A percentile compares a stretch with the other conserved stretches of the same genome.
These are phyloP conservation scores for Henricia sp. DNA, from an alignment of 53 echinoderm and acorn worm genomes.

Conservation along the genomic window DNA sequence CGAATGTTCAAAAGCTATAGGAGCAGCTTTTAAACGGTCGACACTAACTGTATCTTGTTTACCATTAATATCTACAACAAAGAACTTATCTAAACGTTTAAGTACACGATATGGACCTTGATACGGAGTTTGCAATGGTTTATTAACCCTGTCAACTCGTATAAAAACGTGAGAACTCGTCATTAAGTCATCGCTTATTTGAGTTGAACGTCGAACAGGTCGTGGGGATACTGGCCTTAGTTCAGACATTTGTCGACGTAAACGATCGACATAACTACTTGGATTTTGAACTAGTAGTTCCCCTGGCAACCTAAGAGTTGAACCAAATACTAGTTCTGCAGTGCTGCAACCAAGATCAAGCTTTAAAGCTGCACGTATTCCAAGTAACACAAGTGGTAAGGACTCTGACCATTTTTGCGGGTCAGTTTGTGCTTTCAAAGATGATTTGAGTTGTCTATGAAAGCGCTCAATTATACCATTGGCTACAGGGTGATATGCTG, in stretches of 20 bases:
- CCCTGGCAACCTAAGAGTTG: conserved; percentile 42
- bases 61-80: background rate
- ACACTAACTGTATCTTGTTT: conserved; percentile 14
- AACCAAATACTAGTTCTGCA: conserved; percentile 31
- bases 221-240: background rate
- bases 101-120: too few relatives aligned
- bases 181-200: conserved; percentile 11
- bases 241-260: conserved; percentile 18
- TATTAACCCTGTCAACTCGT: background rate
- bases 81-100: background rate
- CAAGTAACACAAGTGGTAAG: conserved; percentile 19
- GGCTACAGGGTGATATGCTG: conserved; percentile 26
- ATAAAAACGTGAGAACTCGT: conserved; percentile 20
- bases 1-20: too few relatives aligned
- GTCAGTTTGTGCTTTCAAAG: conserved; percentile 15
- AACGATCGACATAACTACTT: conserved; percentile 17
- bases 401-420: conserved; percentile 19
- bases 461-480: conserved; percentile 50
- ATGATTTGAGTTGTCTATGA: too few relatives aligned
- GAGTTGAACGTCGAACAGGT: conserved; percentile 4
- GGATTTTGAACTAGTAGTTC: conserved; percentile 31
- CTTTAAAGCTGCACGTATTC: conserved; percentile 33
- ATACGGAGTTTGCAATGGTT: conserved; percentile 48
- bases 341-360: conserved; percentile 23
- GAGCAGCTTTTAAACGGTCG: too few relatives aligned